phyloP scores from a whole-genome alignment of 2,113 vertebrate species.

The Dunckerocampus dactyliophorus region DNA sequence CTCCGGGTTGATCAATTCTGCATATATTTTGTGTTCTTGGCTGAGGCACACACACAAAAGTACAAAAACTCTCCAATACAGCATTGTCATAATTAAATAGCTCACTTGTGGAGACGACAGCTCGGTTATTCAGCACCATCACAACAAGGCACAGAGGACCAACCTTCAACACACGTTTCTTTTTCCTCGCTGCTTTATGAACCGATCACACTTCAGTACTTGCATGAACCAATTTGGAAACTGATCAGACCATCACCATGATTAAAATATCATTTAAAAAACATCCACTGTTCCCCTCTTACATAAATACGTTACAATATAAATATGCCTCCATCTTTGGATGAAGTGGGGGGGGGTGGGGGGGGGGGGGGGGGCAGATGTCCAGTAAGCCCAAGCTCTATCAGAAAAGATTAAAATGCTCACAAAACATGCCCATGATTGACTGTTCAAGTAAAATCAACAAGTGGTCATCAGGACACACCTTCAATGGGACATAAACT shows the following conservation, averaged over 20 bases:
- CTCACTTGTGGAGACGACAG: background rate
- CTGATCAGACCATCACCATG: constrained; percentile 27
- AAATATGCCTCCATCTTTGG: constrained; percentile 76
- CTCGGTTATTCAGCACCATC: constrained; percentile 80
- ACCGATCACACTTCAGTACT: background rate
- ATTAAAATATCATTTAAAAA: constrained; percentile 20
- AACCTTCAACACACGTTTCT: constrained; percentile 37
- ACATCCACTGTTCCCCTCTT: constrained; percentile 14
- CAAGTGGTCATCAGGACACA: constrained; percentile 54
- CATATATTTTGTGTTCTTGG: constrained; percentile 77
- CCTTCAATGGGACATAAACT: constrained; percentile 21
- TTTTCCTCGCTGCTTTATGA: no score
- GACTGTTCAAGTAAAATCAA: constrained; percentile 52
- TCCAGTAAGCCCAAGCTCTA: background rate
- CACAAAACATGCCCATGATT: constrained; percentile 30
- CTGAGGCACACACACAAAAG: constrained; percentile 39
- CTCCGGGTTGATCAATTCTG: constrained; percentile 69
- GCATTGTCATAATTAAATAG: constrained; percentile 48
- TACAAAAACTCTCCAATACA: constrained; percentile 38
- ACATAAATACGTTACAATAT: constrained; percentile 74
- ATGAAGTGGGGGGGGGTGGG: constrained; percentile 12
- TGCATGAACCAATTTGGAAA: constrained; percentile 51
- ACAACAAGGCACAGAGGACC: constrained; percentile 83
- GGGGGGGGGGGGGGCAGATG: background rate
- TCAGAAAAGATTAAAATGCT: constrained; percentile 34